Conservation (phyloP, 2,888 invertebrate genomes). For the Vandiemenella viatica region DNA sequence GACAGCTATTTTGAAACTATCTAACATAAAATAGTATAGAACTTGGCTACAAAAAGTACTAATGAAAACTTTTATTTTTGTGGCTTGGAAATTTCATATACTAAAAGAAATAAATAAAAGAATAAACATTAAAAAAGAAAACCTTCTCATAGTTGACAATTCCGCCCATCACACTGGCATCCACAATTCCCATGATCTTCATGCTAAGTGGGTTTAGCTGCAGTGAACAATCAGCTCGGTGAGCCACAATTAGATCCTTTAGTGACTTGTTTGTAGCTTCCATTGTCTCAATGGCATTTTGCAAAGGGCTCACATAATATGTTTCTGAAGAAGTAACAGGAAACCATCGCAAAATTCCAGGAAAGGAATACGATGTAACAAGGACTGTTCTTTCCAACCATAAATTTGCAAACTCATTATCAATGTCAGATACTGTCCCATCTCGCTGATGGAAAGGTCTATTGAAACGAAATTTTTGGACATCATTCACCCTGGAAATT, state of each 20-base stretch:
- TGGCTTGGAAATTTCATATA: background rate
- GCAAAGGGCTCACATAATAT: slow-evolving; percentile 56
- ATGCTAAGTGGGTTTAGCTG: slow-evolving; percentile 66
- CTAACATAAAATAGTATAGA: too few species aligned
- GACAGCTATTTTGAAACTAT: too few species aligned
- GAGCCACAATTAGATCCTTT: slow-evolving; percentile 54
- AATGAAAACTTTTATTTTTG: too few species aligned
- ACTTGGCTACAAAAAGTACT: too few species aligned
- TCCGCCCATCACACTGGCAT: slow-evolving; percentile 90
- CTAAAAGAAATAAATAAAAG: background rate
- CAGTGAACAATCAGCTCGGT: slow-evolving; percentile 47
- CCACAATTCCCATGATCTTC: slow-evolving; percentile 75
- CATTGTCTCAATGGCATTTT: slow-evolving; percentile 82
- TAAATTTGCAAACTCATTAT: slow-evolving; percentile 73
- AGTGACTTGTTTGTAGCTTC: slow-evolving; percentile 62
- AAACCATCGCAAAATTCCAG: slow-evolving; percentile 80
- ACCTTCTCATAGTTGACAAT: slow-evolving; percentile 78
- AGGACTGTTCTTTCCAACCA: slow-evolving; percentile 84
- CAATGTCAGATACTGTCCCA: slow-evolving; percentile 34
- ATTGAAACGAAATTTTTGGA: slow-evolving; percentile 76
- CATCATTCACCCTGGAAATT: slow-evolving; percentile 67
- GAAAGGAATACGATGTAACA: slow-evolving; percentile 59
- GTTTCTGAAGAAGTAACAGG: slow-evolving; percentile 52
- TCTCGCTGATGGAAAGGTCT: slow-evolving; percentile 56
- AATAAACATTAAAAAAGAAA: slow-evolving; percentile 4